Evolutionary conservation across 2,113 vertebrate genomes (phyloP).

Genomic region (Thomomys bottae): DNA sequence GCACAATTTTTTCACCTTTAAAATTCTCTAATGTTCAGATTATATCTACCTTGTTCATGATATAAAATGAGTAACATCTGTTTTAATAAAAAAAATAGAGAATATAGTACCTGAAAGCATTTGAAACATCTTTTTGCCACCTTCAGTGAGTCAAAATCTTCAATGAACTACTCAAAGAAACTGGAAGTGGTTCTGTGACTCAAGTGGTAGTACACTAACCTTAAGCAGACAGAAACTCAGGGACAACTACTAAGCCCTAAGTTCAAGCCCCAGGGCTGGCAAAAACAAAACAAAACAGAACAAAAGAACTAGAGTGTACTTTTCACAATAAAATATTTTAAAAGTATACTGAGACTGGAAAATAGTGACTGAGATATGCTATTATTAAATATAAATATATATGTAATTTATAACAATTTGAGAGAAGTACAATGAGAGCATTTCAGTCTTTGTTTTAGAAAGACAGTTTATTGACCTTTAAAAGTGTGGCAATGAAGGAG

Average conservation of each 20-base stretch:
- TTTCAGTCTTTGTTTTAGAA: neutral
- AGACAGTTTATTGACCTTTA: neutral
- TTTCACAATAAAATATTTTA: too few species aligned
- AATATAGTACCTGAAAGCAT: neutral
- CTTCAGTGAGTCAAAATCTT: neutral
- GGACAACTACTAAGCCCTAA: too few species aligned
- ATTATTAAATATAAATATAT: neutral
- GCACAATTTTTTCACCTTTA: constrained; percentile 27
- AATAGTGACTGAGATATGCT: neutral
- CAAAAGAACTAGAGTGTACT: too few species aligned
- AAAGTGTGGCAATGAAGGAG: neutral
- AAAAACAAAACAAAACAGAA: too few species aligned
- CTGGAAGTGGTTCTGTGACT: too few species aligned
- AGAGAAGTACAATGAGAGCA: neutral
- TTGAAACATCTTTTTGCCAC: neutral
- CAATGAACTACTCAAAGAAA: too few species aligned
- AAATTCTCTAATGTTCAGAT: neutral
- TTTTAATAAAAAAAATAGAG: neutral
- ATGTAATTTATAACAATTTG: neutral
- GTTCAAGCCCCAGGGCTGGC: too few species aligned
- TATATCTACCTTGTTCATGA: constrained; percentile 37
- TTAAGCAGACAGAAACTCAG: too few species aligned
- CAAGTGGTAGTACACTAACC: too few species aligned
- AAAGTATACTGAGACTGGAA: neutral
- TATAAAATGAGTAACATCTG: neutral